Evolutionary conservation across 2,888 invertebrate species (phyloP).

Genomic region (Sinodicranocentrus sp.): DNA sequence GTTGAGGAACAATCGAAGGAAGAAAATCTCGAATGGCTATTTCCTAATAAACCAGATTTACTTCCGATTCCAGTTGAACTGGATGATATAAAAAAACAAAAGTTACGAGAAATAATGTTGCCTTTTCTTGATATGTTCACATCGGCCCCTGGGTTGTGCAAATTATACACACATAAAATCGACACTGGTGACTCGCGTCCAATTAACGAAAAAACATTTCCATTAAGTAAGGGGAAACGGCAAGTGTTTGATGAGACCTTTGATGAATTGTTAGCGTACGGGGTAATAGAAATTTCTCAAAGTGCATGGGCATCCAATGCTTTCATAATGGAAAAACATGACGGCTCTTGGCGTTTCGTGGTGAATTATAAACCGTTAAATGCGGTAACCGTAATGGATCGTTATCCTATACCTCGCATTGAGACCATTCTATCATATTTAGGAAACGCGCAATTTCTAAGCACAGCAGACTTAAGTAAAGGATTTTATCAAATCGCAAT

Average conservation of each 20-base stretch:
- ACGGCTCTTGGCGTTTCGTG: conserved; percentile 75
- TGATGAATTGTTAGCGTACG: conserved; percentile 51
- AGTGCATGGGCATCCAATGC: conserved; percentile 49
- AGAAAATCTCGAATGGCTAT: conserved; percentile 17
- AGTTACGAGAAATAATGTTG: background rate
- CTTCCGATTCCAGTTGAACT: conserved; percentile 15
- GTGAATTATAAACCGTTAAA: conserved; percentile 77
- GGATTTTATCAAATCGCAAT: conserved; percentile 77
- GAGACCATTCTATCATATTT: conserved; percentile 77
- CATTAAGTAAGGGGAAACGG: conserved; percentile 42
- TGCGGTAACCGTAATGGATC: conserved; percentile 66
- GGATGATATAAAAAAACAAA: background rate
- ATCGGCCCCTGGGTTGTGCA: conserved; percentile 38
- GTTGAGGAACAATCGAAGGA: background rate
- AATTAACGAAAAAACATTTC: conserved; percentile 24
- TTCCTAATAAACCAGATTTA: conserved; percentile 7
- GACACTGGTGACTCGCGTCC: conserved; percentile 57
- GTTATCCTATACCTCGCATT: conserved; percentile 76
- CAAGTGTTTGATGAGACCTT: conserved; percentile 39
- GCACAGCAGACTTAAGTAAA: conserved; percentile 77
- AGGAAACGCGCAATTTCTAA: conserved; percentile 77
- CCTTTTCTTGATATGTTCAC: conserved; percentile 31
- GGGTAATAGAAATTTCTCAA: conserved; percentile 39
- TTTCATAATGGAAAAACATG: conserved; percentile 77
- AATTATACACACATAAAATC: conserved; percentile 28